Evolutionary conservation across 2,113 vertebrate species (phyloP).

Genomic region (Galbula dea): DNA sequence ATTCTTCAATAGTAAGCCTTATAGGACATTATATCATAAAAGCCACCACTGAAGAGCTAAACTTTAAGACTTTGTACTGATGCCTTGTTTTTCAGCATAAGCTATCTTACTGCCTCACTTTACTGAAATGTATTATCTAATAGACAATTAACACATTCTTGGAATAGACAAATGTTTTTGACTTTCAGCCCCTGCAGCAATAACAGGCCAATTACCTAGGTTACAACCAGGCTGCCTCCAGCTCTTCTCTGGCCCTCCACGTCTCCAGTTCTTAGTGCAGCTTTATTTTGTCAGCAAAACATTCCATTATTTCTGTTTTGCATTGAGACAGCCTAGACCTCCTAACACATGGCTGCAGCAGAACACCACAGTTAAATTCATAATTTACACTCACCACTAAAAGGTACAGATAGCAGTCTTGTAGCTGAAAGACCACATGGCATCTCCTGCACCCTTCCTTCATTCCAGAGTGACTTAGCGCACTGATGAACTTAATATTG

Average conservation of each 20-base stretch:
- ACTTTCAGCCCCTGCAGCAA: background rate
- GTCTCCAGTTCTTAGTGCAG: background rate
- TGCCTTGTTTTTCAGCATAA: background rate
- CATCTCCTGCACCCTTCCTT: background rate
- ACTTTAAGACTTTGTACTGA: background rate
- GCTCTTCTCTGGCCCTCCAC: background rate
- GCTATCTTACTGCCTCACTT: background rate
- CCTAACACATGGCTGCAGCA: background rate
- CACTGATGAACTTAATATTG: background rate
- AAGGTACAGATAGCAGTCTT: background rate
- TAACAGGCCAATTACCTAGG: background rate
- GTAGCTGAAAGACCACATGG: background rate
- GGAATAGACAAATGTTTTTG: background rate
- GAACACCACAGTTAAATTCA: background rate
- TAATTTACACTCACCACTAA: background rate
- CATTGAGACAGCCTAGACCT: background rate
- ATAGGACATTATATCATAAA: background rate
- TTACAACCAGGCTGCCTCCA: background rate
- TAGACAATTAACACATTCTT: background rate
- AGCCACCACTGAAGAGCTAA: background rate
- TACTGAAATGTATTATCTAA: background rate
- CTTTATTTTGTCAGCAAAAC: background rate
- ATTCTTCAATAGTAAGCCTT: background rate
- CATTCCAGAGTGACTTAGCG: rapidly evolving
- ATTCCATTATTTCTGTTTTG: background rate